Evolutionary conservation across 2,888 invertebrate genomes (phyloP).

Genomic region (Leptopterna dolabrata): DNA sequence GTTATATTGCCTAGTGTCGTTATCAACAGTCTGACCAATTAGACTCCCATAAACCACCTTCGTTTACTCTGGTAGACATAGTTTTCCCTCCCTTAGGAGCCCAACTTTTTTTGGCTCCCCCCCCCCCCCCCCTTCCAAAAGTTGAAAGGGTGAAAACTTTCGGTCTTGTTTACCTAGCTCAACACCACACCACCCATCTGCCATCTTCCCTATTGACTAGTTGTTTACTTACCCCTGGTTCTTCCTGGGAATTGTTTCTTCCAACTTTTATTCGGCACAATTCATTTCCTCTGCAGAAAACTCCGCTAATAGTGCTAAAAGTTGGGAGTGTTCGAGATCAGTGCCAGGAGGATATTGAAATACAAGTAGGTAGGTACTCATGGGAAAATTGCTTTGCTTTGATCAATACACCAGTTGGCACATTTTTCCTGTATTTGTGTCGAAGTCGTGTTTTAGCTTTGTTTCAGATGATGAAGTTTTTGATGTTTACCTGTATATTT

Average conservation of each 20-base stretch:
- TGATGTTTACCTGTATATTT: no score
- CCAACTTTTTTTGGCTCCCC: background rate
- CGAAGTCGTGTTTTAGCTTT: no score
- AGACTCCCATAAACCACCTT: background rate
- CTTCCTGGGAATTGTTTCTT: background rate
- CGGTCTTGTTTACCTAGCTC: slow-evolving; percentile 7
- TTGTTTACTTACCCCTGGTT: slow-evolving; percentile 21
- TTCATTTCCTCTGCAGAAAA: slow-evolving; percentile 8
- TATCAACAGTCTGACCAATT: no score
- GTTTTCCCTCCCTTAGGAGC: background rate
- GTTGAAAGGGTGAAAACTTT: background rate
- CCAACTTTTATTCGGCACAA: background rate
- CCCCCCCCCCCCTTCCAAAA: background rate
- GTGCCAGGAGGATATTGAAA: no score
- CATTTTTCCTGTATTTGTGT: no score
- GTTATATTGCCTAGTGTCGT: no score
- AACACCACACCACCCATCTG: slow-evolving; percentile 16
- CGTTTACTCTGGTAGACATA: background rate
- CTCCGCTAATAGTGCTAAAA: background rate
- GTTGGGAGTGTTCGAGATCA: background rate
- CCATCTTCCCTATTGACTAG: slow-evolving; percentile 32
- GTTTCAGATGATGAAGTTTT: no score
- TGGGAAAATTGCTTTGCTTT: no score
- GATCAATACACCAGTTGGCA: no score
- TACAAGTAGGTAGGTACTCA: no score